These are phyloP conservation scores for Psix sp. DNA, from an alignment of 1,140 invertebrate genomes.

Conservation along the genomic window DNA sequence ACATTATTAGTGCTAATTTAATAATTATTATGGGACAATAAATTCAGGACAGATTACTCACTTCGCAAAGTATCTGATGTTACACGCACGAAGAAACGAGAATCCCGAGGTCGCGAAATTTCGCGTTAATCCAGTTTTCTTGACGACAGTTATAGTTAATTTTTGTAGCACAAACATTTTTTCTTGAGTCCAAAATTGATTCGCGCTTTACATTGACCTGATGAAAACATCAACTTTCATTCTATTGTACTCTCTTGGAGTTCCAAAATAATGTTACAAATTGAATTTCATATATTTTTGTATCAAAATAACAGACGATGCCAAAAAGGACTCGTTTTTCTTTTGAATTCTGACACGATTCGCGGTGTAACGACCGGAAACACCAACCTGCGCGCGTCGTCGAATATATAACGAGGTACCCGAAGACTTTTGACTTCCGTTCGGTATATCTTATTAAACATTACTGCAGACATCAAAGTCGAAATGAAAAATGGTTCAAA, in stretches of 20 bases:
- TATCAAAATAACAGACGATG: neutral
- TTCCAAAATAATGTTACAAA: neutral
- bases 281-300: neutral
- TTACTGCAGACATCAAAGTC: too few relatives aligned
- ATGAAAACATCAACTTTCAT: slow-evolving; percentile 11
- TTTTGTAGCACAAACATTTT: slow-evolving; percentile 28
- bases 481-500: too few relatives aligned
- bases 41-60: slow-evolving; percentile 43
- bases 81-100: slow-evolving; percentile 21
- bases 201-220: slow-evolving; percentile 13
- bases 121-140: slow-evolving; percentile 32
- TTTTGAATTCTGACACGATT: slow-evolving; percentile 31
- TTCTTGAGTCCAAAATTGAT: slow-evolving; percentile 17
- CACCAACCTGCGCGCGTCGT: slow-evolving; percentile 18
- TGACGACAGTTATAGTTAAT: slow-evolving; percentile 25
- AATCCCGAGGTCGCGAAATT: slow-evolving; percentile 13
- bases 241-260: too few relatives aligned
- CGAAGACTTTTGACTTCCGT: slow-evolving; percentile 28
- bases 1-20: too few relatives aligned
- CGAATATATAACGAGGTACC: slow-evolving; percentile 45
- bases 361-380: slow-evolving; percentile 39
- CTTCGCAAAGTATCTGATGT: slow-evolving; percentile 12
- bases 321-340: neutral
- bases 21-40: too few relatives aligned
- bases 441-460: too few relatives aligned